Evolutionary conservation across 2,797 vertebrate species (phyloP).

Genomic region (Phyllotis vaccarum): DNA sequence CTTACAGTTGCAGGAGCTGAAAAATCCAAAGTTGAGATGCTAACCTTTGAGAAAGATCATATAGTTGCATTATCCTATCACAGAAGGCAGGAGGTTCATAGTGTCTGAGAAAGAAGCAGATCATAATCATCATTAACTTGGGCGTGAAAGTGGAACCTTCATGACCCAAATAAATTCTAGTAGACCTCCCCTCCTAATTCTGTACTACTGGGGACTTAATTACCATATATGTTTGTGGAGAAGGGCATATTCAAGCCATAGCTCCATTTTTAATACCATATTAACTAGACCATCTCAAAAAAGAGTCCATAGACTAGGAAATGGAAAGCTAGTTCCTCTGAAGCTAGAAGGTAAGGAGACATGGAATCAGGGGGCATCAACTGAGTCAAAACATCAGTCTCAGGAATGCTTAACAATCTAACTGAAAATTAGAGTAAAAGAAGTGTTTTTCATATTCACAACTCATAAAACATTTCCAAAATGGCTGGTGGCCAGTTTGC

Average conservation of each 20-base stretch:
- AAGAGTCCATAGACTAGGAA: not conserved
- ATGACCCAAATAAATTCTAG: not conserved
- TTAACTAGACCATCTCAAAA: not conserved
- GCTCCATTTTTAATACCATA: not conserved
- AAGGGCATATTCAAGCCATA: not conserved
- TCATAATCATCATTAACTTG: no score
- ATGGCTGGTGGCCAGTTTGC: not conserved
- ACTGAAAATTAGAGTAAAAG: slow-evolving; percentile 17
- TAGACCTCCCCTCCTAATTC: not conserved
- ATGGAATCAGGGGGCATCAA: not conserved
- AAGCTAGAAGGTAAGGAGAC: not conserved
- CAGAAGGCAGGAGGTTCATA: not conserved
- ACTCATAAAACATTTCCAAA: slow-evolving; percentile 21
- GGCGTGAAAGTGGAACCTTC: not conserved
- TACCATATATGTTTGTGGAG: no score
- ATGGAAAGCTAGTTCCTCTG: not conserved
- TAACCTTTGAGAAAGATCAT: not conserved
- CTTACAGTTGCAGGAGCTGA: not conserved
- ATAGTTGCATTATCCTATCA: not conserved
- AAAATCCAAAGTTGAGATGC: not conserved
- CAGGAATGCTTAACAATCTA: slow-evolving; percentile 12
- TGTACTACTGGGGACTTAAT: not conserved
- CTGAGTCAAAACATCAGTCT: slow-evolving; percentile 24
- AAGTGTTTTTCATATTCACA: not conserved
- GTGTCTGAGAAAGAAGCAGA: not conserved